Evolutionary conservation across 1,140 invertebrate species (phyloP), one percentile per base, ranked within the genome.

Genomic region (Phthorimaea operculella): DNA sequence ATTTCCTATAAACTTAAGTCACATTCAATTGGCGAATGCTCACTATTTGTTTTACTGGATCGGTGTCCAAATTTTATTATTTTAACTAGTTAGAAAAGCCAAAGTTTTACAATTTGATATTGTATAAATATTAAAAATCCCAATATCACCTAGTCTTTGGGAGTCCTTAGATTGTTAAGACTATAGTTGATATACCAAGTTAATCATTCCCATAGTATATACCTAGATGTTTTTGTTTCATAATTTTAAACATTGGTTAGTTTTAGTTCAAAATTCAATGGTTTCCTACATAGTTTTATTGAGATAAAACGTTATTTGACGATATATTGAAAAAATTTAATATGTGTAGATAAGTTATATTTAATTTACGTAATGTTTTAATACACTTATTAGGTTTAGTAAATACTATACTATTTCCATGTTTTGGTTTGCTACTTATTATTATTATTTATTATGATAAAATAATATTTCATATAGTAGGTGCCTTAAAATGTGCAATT

Each of bases 131-230:
- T 28, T 28, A 4, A 28, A 28, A 28, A 28, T 6, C 21, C 21
- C 21, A 28, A 28, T 28, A 28, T 4, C 21, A 28, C 21, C 21
- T 28, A 28, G 21, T 28, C 21, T 28, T 28, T 28, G 21, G 21
- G 21, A 28, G 21, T 28, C 21, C 21, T 28, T 28, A 28, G 2
- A 28, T 2, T 28, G 21, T 28, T 28, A 28, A 28, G 21, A 28
- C 21, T 28, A 28, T 28, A 28, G 21, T 28, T 6, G 21, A 4
- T 28, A 28, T 28, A 28, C 21, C 2, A 60, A 54, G 51, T 62
- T 49, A 58, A 62, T 66, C 70, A 72, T 72, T 72, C 70, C 70
- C 69, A 57, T 69, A 69, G 57, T 59, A 47, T 54, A 60, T 66
- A 57, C 64, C 54, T 33, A 51, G 21, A 28, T 28, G 52, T 52